These are phyloP conservation scores for Eupithecia inturbata DNA, from an alignment of 2,888 invertebrate genomes.

Conservation along the genomic window DNA sequence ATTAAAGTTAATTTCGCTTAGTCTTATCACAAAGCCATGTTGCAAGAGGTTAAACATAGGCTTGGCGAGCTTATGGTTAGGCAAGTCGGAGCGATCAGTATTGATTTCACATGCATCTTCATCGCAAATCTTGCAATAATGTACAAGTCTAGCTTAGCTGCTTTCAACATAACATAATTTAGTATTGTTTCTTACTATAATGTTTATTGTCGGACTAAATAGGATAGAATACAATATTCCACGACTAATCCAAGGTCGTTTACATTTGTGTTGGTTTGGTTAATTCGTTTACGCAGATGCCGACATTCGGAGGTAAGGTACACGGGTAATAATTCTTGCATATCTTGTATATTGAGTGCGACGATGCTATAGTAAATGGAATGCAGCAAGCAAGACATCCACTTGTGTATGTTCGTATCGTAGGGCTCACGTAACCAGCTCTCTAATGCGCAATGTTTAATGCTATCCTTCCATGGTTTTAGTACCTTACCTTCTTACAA, in stretches of 20 bases:
- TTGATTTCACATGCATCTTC: slow-evolving; percentile 50
- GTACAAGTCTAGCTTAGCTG: slow-evolving; percentile 25
- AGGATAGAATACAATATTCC: slow-evolving; percentile 46
- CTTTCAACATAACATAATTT: slow-evolving; percentile 26
- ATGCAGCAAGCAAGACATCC: not conserved
- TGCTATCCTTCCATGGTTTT: slow-evolving; percentile 15
- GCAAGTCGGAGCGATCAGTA: slow-evolving; percentile 47
- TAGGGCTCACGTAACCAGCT: slow-evolving; percentile 12
- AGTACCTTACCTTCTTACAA: slow-evolving; percentile 10
- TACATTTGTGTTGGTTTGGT: slow-evolving; percentile 49
- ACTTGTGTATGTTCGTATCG: not conserved
- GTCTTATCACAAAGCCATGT: slow-evolving; percentile 46
- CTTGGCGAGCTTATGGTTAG: slow-evolving; percentile 53
- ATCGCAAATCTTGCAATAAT: slow-evolving; percentile 36
- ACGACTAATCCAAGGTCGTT: slow-evolving; percentile 51
- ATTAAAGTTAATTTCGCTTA: slow-evolving; percentile 32
- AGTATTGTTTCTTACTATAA: slow-evolving; percentile 20
- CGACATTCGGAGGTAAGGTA: slow-evolving; percentile 42
- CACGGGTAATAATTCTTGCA: slow-evolving; percentile 59
- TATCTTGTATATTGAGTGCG: slow-evolving; percentile 47
- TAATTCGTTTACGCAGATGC: slow-evolving; percentile 60
- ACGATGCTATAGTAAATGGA: slow-evolving; percentile 52
- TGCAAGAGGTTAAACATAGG: slow-evolving; percentile 62
- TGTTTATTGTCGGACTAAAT: slow-evolving; percentile 33
- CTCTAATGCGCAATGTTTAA: slow-evolving; percentile 12